These are phyloP conservation scores for Limnephilus rhombicus DNA, from an alignment of 2,888 invertebrate genomes.

Conservation along the genomic window DNA sequence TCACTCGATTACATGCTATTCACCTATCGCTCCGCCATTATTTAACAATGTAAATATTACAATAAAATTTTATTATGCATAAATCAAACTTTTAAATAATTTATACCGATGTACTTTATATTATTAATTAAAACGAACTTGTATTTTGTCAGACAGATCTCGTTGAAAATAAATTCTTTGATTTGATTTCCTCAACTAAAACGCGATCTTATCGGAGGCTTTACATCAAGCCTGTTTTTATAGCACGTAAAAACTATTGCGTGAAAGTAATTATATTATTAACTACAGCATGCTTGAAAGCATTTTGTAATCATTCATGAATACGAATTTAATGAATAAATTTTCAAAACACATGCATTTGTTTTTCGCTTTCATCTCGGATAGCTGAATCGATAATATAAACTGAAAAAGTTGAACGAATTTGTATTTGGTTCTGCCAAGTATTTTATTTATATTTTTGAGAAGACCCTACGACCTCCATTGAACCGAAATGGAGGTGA, in stretches of 20 bases:
- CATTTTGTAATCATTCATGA: neutral
- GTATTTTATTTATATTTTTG: constrained; percentile 4
- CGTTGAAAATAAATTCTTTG: neutral
- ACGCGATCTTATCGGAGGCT: neutral
- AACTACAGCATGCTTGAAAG: too few relatives aligned
- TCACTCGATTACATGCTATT: neutral
- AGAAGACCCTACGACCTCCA: neutral
- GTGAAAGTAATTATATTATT: neutral
- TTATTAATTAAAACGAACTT: neutral
- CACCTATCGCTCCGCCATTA: too few relatives aligned
- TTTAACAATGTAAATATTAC: neutral
- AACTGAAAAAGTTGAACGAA: neutral
- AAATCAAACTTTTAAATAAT: neutral
- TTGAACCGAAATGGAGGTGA: constrained; percentile 32
- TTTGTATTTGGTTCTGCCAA: neutral
- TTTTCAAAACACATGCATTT: neutral
- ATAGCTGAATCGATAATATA: neutral
- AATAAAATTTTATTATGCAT: neutral
- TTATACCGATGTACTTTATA: neutral
- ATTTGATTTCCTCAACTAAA: neutral
- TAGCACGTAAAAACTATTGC: neutral
- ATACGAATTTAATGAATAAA: neutral
- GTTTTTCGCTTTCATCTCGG: neutral
- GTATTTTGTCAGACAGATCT: neutral
- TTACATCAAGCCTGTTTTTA: too few relatives aligned